phyloP scores from a whole-genome alignment of 2,888 invertebrate genomes.

The Microchrysa polita region DNA sequence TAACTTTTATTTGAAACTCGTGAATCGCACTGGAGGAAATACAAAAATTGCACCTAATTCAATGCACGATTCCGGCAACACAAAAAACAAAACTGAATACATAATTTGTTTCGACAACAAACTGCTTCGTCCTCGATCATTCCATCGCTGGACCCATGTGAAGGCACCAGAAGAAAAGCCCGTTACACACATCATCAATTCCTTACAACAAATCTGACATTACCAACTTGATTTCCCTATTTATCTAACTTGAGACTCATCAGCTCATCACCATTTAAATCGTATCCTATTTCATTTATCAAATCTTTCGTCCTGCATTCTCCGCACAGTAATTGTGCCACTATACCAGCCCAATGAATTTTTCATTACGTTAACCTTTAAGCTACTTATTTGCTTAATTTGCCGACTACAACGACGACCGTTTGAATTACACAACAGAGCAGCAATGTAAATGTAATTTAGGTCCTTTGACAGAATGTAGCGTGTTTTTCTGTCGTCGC shows the following conservation, averaged over 20 bases:
- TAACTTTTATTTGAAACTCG: no score
- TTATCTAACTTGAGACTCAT: slow-evolving; percentile 15
- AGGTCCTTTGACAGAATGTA: background rate
- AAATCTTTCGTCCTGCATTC: slow-evolving; percentile 14
- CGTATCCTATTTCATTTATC: slow-evolving; percentile 9
- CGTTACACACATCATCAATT: no score
- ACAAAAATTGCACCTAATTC: no score
- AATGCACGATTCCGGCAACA: no score
- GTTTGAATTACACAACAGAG: slow-evolving; percentile 1
- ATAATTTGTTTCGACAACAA: no score
- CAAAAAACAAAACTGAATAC: no score
- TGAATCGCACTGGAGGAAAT: no score
- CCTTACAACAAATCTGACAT: no score
- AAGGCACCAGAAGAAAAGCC: no score
- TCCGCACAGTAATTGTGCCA: slow-evolving; percentile 15
- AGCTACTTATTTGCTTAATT: slow-evolving; percentile 33
- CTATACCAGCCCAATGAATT: slow-evolving; percentile 14
- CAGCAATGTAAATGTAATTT: background rate
- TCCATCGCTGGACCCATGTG: no score
- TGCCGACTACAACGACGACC: background rate
- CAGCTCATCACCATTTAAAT: slow-evolving; percentile 31
- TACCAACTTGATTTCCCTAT: no score
- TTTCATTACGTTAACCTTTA: slow-evolving; percentile 23
- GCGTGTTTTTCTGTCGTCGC: background rate
- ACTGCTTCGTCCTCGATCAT: no score